Evolutionary conservation across 2,888 invertebrate species (phyloP).

Genomic region (Drosophila nr. perissopoda): DNA sequence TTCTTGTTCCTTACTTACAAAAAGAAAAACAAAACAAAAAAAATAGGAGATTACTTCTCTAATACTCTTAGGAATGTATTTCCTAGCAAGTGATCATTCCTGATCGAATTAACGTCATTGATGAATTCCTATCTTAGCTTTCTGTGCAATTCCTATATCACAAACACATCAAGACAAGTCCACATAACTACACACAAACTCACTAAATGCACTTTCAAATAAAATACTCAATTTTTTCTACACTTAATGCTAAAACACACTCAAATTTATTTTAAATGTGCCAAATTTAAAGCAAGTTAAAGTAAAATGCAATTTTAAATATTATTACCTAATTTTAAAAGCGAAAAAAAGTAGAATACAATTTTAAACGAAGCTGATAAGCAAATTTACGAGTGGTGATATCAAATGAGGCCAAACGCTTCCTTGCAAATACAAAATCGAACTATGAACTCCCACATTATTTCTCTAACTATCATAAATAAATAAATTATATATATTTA

Average conservation of each 20-base stretch:
- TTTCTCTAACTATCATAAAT: constrained; percentile 18
- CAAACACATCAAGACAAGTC: constrained; percentile 41
- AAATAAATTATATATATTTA: constrained; percentile 16
- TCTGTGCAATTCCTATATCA: constrained; percentile 79
- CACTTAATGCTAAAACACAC: constrained; percentile 43
- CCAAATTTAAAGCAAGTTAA: constrained; percentile 62
- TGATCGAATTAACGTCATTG: constrained; percentile 63
- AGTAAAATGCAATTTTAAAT: constrained; percentile 46
- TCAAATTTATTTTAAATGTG: constrained; percentile 79
- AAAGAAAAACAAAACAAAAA: constrained; percentile 36
- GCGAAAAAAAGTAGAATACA: constrained; percentile 17
- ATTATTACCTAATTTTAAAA: constrained; percentile 41
- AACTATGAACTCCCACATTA: constrained; percentile 44
- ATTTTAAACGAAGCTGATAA: constrained; percentile 71
- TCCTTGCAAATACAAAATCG: constrained; percentile 54
- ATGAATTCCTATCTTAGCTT: constrained; percentile 81
- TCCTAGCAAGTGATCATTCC: constrained; percentile 28
- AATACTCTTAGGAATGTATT: constrained; percentile 48
- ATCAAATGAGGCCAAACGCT: constrained; percentile 78
- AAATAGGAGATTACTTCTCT: constrained; percentile 52
- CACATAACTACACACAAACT: constrained; percentile 34
- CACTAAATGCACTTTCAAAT: constrained; percentile 73
- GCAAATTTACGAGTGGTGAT: constrained; percentile 76
- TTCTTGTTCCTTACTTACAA: constrained; percentile 79
- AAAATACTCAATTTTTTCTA: constrained; percentile 71